Conservation (phyloP, 2,888 invertebrate genomes). For the Nowickia ferox region DNA sequence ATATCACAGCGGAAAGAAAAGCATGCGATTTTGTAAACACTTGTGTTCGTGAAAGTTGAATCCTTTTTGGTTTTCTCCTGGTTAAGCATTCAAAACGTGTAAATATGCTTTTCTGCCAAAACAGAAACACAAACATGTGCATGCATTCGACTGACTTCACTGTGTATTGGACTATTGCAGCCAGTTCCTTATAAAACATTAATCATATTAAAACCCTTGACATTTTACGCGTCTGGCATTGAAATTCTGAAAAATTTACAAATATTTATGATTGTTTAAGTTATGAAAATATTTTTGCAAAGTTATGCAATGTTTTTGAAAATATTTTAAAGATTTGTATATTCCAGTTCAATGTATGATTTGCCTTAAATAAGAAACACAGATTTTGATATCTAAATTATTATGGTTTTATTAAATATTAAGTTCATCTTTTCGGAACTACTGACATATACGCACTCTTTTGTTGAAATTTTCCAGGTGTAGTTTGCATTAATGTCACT, state of each 20-base stretch:
- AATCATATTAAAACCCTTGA: conserved; percentile 71
- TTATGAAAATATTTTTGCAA: conserved; percentile 16
- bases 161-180: conserved; percentile 23
- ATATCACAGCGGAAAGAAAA: neutral
- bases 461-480: no score
- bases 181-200: conserved; percentile 63
- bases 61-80: conserved; percentile 33
- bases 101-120: conserved; percentile 64
- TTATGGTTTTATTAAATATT: no score
- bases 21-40: conserved; percentile 13
- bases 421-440: no score
- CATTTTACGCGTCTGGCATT: conserved; percentile 63
- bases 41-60: conserved; percentile 20
- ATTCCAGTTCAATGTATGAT: no score
- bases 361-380: no score
- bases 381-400: no score
- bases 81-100: conserved; percentile 64
- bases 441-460: no score
- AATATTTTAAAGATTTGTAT: neutral
- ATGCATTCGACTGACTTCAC: conserved; percentile 4
- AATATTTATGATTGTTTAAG: conserved; percentile 6
- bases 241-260: conserved; percentile 21
- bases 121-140: neutral
- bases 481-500: no score
- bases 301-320: neutral